Percentiles rank a stretch among this genome's conserved stretches.
Evolutionary conservation across 2,113 vertebrate genomes (phyloP).

Genomic region (Quiscalus mexicanus): DNA sequence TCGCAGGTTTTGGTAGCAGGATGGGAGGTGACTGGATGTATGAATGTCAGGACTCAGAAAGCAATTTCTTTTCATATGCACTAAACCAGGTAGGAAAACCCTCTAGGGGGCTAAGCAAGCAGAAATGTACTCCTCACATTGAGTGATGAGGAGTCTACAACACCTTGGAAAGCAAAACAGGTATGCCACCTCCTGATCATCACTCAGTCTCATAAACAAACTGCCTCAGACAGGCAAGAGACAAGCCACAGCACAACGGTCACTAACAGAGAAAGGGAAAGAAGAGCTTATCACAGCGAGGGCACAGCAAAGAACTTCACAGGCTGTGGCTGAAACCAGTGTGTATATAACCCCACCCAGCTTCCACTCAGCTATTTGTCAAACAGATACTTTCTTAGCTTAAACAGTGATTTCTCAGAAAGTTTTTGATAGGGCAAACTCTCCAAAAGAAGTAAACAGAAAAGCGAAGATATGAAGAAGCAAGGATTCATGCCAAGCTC

Average conservation of each 20-base stretch:
- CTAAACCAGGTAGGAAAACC: not conserved
- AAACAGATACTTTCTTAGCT: not conserved
- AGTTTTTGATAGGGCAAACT: not conserved
- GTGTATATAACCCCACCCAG: not conserved
- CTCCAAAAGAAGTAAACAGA: not conserved
- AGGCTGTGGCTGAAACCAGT: not conserved
- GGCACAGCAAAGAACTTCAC: not conserved
- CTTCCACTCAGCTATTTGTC: not conserved
- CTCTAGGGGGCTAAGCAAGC: not conserved
- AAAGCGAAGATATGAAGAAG: not conserved
- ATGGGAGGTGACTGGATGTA: not conserved
- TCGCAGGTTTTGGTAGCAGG: not conserved
- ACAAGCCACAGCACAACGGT: not conserved
- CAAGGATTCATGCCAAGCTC: not conserved
- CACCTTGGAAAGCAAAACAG: not conserved
- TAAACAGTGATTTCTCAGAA: not conserved
- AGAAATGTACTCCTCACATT: not conserved
- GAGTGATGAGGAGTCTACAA: not conserved
- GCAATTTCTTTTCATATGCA: constrained; percentile 15
- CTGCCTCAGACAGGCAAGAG: not conserved
- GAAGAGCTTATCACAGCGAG: not conserved
- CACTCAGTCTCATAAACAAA: not conserved
- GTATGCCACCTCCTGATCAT: not conserved
- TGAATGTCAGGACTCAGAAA: constrained; percentile 14
- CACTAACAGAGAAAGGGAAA: not conserved